Conservation (phyloP, 2,888 invertebrate species). For the Arenicola marina region DNA sequence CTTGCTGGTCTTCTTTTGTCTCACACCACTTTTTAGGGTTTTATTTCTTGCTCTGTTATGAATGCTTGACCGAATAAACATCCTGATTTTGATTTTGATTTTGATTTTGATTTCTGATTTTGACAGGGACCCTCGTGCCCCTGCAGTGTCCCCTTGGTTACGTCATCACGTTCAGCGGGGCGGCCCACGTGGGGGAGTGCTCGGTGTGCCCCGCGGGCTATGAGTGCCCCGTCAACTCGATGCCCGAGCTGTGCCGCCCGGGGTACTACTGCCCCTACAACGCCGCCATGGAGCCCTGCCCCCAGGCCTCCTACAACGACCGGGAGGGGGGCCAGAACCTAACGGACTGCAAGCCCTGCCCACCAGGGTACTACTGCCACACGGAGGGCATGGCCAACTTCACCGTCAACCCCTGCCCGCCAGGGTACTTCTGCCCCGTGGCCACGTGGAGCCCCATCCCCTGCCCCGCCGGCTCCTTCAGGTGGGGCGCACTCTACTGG, state of each 20-base stretch:
- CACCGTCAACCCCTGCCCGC: slow-evolving; percentile 47
- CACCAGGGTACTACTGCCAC: slow-evolving; percentile 52
- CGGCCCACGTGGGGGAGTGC: slow-evolving; percentile 44
- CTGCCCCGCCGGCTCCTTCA: slow-evolving; percentile 56
- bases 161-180: slow-evolving; percentile 52
- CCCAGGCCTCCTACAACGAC: slow-evolving; percentile 13
- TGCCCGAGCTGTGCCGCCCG: slow-evolving; percentile 49
- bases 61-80: too few relatives aligned
- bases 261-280: slow-evolving; percentile 51
- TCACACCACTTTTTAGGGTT: too few relatives aligned
- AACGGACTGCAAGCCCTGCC: slow-evolving; percentile 50
- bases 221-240: slow-evolving; percentile 50
- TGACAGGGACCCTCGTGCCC: slow-evolving; percentile 40
- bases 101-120: neutral
- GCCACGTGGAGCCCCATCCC: slow-evolving; percentile 43
- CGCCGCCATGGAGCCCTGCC: slow-evolving; percentile 24
- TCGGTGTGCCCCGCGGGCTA: slow-evolving; percentile 54
- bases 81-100: neutral
- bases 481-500: slow-evolving; percentile 28
- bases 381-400: slow-evolving; percentile 44
- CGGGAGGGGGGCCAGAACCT: slow-evolving; percentile 28
- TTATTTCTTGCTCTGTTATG: too few relatives aligned
- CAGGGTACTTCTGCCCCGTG: slow-evolving; percentile 52
- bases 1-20: too few relatives aligned
- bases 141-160: slow-evolving; percentile 40